A percentile compares a stretch with the other conserved stretches of the same genome.
Evolutionary conservation across 2,797 vertebrate genomes (phyloP).

Genomic region (Lepilemur septentrionalis): DNA sequence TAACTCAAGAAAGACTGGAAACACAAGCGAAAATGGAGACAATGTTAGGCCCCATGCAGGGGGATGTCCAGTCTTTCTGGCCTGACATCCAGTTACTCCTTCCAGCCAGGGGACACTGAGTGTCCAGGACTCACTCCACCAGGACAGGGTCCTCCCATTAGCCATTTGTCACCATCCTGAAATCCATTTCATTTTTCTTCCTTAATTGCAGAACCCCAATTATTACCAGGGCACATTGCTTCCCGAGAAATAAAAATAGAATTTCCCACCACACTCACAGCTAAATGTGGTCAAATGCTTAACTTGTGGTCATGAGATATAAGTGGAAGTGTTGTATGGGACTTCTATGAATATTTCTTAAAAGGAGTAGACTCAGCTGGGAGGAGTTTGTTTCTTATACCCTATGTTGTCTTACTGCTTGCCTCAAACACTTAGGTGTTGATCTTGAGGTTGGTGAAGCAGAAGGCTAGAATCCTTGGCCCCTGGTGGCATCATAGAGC

Average conservation of each 20-base stretch:
- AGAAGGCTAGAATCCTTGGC: neutral
- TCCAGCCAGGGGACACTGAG: neutral
- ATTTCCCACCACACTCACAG: neutral
- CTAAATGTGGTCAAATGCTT: neutral
- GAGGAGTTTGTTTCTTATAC: neutral
- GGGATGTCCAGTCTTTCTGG: neutral
- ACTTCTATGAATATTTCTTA: neutral
- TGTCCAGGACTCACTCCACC: too few relatives aligned
- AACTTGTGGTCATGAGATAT: neutral
- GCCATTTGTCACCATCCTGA: neutral
- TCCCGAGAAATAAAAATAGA: neutral
- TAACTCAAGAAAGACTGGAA: slow-evolving; percentile 31
- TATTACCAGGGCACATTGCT: neutral
- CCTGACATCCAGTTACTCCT: neutral
- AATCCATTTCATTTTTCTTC: neutral
- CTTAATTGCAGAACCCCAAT: neutral
- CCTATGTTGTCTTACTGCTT: neutral
- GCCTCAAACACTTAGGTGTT: neutral
- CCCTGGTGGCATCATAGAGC: neutral
- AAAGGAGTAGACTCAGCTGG: neutral
- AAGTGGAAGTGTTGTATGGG: neutral
- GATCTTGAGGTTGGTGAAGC: neutral
- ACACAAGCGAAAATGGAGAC: neutral
- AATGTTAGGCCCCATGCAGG: neutral
- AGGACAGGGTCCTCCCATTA: fast-evolving